phyloP scores from a whole-genome alignment of 2,113 vertebrate species.

The Polypterus senegalus region DNA sequence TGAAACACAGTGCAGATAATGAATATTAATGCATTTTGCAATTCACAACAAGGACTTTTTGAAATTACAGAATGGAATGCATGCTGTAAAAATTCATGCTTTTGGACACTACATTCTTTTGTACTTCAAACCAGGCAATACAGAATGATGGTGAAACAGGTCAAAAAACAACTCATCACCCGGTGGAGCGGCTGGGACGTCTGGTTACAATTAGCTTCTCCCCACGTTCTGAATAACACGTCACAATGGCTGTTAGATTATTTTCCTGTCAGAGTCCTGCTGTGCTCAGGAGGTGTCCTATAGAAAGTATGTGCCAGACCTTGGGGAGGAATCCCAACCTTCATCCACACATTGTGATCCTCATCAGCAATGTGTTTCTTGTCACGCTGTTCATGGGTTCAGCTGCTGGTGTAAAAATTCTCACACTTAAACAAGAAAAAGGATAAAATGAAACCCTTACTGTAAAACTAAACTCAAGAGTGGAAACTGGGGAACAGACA shows the following conservation, averaged over 20 bases:
- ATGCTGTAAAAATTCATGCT: neutral
- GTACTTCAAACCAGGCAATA: slow-evolving; percentile 45
- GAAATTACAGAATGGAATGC: too few species aligned
- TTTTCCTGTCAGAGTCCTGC: slow-evolving; percentile 64
- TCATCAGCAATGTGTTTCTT: slow-evolving; percentile 22
- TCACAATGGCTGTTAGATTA: slow-evolving; percentile 52
- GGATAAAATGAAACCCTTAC: slow-evolving; percentile 14
- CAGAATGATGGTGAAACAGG: slow-evolving; percentile 50
- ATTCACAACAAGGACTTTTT: too few species aligned
- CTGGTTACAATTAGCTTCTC: slow-evolving; percentile 72
- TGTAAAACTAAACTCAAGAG: slow-evolving; percentile 21
- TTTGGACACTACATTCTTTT: slow-evolving; percentile 65
- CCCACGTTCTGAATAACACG: slow-evolving; percentile 49
- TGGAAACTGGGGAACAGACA: too few species aligned
- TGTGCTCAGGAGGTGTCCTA: slow-evolving; percentile 50
- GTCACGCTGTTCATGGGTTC: slow-evolving; percentile 28
- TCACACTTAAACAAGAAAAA: slow-evolving; percentile 17
- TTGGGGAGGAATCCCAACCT: slow-evolving; percentile 27
- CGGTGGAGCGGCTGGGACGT: slow-evolving; percentile 53
- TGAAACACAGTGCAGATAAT: too few species aligned
- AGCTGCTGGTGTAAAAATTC: slow-evolving; percentile 34
- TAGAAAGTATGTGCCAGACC: slow-evolving; percentile 46
- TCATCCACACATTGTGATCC: slow-evolving; percentile 19
- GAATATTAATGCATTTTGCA: too few species aligned
- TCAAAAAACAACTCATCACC: slow-evolving; percentile 63